phyloP scores from a whole-genome alignment of 2,797 vertebrate species.

The Chaunax sp. region DNA sequence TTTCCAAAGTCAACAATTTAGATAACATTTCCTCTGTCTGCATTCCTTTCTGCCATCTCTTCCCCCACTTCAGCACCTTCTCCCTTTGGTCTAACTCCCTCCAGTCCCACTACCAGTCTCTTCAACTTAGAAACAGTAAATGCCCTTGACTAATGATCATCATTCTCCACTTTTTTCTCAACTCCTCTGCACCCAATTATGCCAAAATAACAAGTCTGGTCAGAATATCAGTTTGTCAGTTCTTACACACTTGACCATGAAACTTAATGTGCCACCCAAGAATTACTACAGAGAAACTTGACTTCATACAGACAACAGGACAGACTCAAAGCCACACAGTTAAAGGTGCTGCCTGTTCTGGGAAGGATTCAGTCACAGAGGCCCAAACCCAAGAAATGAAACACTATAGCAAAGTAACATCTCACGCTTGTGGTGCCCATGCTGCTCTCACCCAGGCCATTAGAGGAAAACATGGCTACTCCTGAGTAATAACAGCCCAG shows the following conservation, averaged over 20 bases:
- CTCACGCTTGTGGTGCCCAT: constrained; percentile 25
- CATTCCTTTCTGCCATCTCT: constrained; percentile 41
- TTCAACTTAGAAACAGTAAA: constrained; percentile 47
- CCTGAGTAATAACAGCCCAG: constrained; percentile 37
- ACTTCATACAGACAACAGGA: constrained; percentile 14
- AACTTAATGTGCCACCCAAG: constrained; percentile 12
- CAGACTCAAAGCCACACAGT: constrained; percentile 10
- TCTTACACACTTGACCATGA: constrained; percentile 11
- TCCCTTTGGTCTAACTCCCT: constrained; percentile 24
- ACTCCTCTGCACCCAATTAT: constrained; percentile 48
- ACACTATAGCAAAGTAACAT: constrained; percentile 35
- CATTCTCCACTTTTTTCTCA: constrained; percentile 11
- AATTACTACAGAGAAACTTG: constrained; percentile 10
- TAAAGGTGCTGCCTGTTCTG: constrained; percentile 8
- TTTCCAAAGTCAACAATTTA: constrained; percentile 37
- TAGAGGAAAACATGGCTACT: constrained; percentile 43
- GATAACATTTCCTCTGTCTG: constrained; percentile 28
- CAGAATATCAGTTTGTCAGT: constrained; percentile 28
- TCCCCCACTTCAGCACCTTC: constrained; percentile 20
- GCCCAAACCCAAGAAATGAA: constrained; percentile 24
- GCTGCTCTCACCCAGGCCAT: constrained; percentile 8
- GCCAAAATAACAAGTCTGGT: constrained; percentile 27
- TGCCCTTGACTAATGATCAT: constrained; percentile 66
- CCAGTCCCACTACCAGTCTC: constrained; percentile 47
- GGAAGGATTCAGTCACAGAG: constrained; percentile 10